Evolutionary conservation across 2,797 vertebrate genomes (phyloP).

Genomic region (Choloepus didactylus): DNA sequence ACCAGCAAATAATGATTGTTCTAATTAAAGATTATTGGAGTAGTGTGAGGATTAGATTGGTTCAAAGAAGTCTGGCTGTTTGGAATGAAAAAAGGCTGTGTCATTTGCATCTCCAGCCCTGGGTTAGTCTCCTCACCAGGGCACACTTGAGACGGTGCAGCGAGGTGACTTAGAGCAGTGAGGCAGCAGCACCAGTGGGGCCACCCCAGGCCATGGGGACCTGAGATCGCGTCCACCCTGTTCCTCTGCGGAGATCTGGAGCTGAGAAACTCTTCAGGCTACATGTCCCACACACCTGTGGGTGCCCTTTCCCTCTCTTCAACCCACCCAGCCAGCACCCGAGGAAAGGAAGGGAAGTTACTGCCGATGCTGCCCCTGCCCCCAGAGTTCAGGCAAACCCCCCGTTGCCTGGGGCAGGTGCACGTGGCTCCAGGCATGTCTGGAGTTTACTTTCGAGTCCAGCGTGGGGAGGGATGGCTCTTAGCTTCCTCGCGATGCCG

Average conservation of each 20-base stretch:
- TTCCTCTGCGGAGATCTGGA: background rate
- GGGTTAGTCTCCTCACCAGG: background rate
- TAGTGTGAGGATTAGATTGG: accelerated
- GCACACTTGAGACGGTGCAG: background rate
- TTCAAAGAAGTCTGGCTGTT: background rate
- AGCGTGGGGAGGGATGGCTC: background rate
- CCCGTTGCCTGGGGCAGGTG: background rate
- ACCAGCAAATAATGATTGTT: too few relatives aligned
- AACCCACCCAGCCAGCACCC: too few relatives aligned
- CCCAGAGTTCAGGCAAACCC: background rate
- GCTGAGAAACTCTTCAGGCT: background rate
- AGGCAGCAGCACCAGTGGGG: too few relatives aligned
- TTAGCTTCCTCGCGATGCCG: background rate
- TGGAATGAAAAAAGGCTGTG: background rate
- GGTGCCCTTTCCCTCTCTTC: background rate
- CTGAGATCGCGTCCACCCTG: background rate
- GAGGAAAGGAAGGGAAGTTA: too few relatives aligned
- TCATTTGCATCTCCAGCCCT: background rate
- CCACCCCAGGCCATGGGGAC: background rate
- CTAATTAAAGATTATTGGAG: too few relatives aligned
- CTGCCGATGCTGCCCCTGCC: too few relatives aligned
- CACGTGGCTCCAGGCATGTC: too few relatives aligned
- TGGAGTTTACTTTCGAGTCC: background rate
- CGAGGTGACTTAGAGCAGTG: background rate
- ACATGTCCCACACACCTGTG: background rate